Evolutionary conservation across 2,797 vertebrate genomes (phyloP).

Genomic region (Pantherophis alleghaniensis): DNA sequence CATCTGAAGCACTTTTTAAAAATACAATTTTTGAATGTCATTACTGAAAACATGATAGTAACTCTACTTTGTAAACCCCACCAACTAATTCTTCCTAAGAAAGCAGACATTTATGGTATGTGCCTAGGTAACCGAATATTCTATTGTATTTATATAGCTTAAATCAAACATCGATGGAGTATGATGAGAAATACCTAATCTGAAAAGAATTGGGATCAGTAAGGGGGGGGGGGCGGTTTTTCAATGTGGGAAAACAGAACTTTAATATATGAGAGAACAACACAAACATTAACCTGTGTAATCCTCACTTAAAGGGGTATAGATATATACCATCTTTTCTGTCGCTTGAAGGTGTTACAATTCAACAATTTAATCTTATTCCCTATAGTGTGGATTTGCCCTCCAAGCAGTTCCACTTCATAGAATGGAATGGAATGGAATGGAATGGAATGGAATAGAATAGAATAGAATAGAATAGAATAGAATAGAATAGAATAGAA

Average conservation of each 20-base stretch:
- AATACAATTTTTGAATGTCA: neutral
- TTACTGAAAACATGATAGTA: neutral
- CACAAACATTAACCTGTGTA: neutral
- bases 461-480: too few species aligned
- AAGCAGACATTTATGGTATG: neutral
- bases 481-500: too few species aligned
- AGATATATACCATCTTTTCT: neutral
- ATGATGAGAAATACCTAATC: constrained; percentile 8
- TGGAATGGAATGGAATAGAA: too few species aligned
- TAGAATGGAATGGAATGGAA: too few species aligned
- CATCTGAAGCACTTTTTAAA: neutral
- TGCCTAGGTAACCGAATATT: neutral
- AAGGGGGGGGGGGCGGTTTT: neutral
- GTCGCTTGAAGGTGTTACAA: neutral
- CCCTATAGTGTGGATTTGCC: neutral
- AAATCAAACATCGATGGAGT: constrained; percentile 17
- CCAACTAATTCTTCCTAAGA: neutral
- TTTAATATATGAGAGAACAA: neutral
- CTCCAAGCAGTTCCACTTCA: neutral
- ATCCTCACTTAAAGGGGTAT: neutral
- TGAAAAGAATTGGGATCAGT: neutral
- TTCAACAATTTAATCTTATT: neutral
- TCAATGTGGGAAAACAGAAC: neutral
- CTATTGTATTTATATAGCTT: neutral
- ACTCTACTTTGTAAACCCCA: neutral